Percentiles rank a stretch among this genome's conserved stretches.
These are phyloP conservation scores for Ibidorhyncha struthersii DNA, from an alignment of 2,113 vertebrate species.

Conservation along the genomic window DNA sequence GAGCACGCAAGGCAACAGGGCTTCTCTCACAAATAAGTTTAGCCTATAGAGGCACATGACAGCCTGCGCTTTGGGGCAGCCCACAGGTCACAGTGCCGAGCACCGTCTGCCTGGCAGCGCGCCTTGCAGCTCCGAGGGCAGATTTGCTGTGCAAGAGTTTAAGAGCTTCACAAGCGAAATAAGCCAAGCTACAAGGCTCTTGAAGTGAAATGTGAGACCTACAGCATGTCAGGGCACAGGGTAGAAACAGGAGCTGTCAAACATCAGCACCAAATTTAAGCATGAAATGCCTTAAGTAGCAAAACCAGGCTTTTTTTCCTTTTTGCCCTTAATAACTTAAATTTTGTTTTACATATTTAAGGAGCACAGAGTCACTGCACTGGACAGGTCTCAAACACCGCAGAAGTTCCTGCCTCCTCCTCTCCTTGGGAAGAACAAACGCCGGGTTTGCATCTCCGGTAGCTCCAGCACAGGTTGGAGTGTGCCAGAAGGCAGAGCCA, in stretches of 20 bases:
- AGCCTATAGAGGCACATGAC: rapidly evolving
- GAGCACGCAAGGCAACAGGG: neutral
- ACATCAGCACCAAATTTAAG: neutral
- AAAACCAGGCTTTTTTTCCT: neutral
- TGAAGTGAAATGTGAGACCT: neutral
- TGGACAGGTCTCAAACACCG: neutral
- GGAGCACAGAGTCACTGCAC: neutral
- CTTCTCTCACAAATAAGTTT: neutral
- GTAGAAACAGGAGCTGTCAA: neutral
- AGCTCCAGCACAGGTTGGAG: neutral
- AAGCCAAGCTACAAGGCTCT: neutral
- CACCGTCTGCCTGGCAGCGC: neutral
- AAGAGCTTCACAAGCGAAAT: neutral
- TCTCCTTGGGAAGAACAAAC: neutral
- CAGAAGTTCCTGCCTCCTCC: neutral
- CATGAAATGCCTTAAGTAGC: neutral
- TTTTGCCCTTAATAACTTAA: neutral
- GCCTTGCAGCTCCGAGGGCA: neutral
- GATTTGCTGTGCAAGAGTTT: neutral
- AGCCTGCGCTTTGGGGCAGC: neutral
- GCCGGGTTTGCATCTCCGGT: rapidly evolving
- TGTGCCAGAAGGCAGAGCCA: rapidly evolving
- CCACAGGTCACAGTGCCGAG: rapidly evolving
- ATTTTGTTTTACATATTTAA: neutral
- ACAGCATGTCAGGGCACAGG: neutral